Base-by-base conservation (phyloP, 2,888 invertebrate species). In the Conomelus anceps region DNA sequence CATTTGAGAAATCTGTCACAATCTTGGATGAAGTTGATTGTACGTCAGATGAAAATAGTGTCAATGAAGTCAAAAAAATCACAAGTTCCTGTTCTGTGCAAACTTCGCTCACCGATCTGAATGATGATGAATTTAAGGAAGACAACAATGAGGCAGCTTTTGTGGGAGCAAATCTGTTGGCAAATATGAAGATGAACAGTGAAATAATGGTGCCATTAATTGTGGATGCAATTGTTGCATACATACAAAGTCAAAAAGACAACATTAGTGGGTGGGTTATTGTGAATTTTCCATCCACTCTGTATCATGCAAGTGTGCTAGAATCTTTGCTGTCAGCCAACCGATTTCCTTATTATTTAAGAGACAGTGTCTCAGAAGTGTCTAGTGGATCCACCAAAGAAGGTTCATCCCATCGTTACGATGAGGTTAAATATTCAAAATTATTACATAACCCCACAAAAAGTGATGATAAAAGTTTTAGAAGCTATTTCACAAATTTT, bases 231-330 rank as follows among this genome's bases (percentile, higher is more conserved):
- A 93, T 96, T 90, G 93, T 95, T 0, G 95, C 95, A 91, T 96
- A 95, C 91, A 92, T 96, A 22, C 95, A 94, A 92, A 93, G 93
- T 34, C 93, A 95, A n/a, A 22, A 86, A 90, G 89, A 92, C 0
- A 92, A 94, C 85, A 93, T 94, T 84, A 92, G 94, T 22, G 95
- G 95, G 6, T 96, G 96, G 94, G 95, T 94, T n/a, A 93, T 96
- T 87, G 93, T 96, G 85, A 95, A 96, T 92, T 96, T 95, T 92
- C 96, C 96, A 0, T 94, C 94, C 90, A 94, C 93, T 7, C 94
- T 95, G 89, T 93, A 94, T 26, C 95, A 96, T 92, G 95, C 95
- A 84, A 94, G 94, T 91, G 93, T 94, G 85, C 92, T 96, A 34
- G 96, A 96, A 93, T 94, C 94, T 92, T 93, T 94, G 0, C 93